Percentiles rank a stretch among this genome's conserved stretches.
Conservation (phyloP, 2,888 invertebrate species). For the Eucera pruinosa region DNA sequence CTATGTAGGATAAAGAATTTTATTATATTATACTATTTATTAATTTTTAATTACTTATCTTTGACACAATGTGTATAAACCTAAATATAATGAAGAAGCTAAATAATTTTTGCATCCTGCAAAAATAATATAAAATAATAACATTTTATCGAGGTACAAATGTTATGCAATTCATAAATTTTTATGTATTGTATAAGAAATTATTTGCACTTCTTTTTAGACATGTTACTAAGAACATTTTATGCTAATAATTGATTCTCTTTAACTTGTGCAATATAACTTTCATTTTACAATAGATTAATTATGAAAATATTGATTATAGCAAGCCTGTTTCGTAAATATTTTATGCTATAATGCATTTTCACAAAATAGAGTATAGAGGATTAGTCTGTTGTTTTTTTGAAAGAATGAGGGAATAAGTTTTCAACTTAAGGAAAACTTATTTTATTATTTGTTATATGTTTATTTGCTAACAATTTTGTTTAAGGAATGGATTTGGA, state of each 20-base stretch:
- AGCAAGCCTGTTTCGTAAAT: no score
- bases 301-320: no score
- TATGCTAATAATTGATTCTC: no score
- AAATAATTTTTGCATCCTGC: background rate
- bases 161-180: no score
- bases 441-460: background rate
- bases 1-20: conserved; percentile 29
- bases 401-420: background rate
- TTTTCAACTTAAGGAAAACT: background rate
- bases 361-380: no score
- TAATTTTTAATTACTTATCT: conserved; percentile 14
- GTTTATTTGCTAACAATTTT: background rate
- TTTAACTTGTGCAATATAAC: no score
- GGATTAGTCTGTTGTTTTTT: no score
- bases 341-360: no score
- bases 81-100: background rate
- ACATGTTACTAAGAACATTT: no score
- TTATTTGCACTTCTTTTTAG: no score
- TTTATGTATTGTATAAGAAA: no score
- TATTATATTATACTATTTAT: conserved; percentile 15
- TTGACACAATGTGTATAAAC: background rate
- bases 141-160: background rate
- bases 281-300: no score
- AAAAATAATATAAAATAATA: background rate
- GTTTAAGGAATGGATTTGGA: background rate